Conservation (phyloP, 2,888 invertebrate species). For the Calameuta filiformis region DNA sequence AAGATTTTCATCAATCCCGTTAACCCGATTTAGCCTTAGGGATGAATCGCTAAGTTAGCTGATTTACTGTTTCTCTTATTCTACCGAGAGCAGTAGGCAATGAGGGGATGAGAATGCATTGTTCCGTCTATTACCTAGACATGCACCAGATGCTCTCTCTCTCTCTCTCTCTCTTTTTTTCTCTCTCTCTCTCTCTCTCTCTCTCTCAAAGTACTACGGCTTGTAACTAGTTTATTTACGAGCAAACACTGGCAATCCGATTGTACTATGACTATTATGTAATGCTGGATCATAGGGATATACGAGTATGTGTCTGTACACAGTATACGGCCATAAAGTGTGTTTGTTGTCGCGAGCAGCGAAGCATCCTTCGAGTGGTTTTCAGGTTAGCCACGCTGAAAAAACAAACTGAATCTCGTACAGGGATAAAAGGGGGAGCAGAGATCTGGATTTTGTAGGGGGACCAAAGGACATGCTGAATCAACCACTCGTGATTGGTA, state of each 20-base stretch:
- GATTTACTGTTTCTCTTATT: not conserved
- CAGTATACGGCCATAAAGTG: not conserved
- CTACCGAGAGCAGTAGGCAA: not conserved
- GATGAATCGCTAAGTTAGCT: not conserved
- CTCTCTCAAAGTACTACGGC: not conserved
- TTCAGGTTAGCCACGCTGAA: slow-evolving; percentile 51
- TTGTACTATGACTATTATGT: not conserved
- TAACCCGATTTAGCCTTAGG: not conserved
- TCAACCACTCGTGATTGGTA: slow-evolving; percentile 55
- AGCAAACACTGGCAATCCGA: not conserved
- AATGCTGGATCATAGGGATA: not conserved
- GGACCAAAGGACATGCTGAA: slow-evolving; percentile 38
- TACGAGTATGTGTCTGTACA: not conserved
- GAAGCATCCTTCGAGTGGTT: slow-evolving; percentile 55
- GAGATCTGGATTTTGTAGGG: slow-evolving; percentile 8
- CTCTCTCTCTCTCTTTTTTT: no score
- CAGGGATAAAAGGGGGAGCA: slow-evolving; percentile 29
- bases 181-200: no score
- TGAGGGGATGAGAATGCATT: not conserved
- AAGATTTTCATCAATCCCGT: not conserved
- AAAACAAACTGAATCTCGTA: slow-evolving; percentile 59
- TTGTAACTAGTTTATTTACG: not conserved
- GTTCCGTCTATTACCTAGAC: not conserved
- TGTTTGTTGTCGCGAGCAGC: slow-evolving; percentile 58
- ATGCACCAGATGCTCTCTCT: not conserved